These are phyloP conservation scores for Harlomillsia oculata DNA, from an alignment of 1,140 invertebrate genomes.

Conservation along the genomic window DNA sequence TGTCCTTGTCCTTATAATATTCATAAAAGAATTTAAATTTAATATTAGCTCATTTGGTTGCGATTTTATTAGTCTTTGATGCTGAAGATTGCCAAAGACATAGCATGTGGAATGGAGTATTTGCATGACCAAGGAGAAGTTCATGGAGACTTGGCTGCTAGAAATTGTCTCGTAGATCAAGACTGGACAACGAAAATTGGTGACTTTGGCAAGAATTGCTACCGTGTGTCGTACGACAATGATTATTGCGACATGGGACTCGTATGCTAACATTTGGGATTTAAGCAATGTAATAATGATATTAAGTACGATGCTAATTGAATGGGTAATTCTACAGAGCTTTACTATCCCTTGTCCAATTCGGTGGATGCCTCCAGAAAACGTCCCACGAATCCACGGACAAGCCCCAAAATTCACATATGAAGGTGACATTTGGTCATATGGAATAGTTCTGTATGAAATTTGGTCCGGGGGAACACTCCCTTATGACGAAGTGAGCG, in stretches of 20 bases:
- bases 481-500: slow-evolving; percentile 10
- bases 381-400: slow-evolving; percentile 6
- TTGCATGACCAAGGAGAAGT: slow-evolving; percentile 5
- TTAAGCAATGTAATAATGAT: no score
- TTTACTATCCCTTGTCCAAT: slow-evolving; percentile 11
- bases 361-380: slow-evolving; percentile 26
- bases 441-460: slow-evolving; percentile 17
- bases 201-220: slow-evolving; percentile 13
- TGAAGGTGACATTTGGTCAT: slow-evolving; percentile 21
- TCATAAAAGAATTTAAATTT: no score
- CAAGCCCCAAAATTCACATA: not conserved
- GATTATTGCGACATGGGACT: not conserved
- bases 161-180: slow-evolving; percentile 8
- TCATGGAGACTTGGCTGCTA: slow-evolving; percentile 19
- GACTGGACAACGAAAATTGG: slow-evolving; percentile 11
- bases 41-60: not conserved
- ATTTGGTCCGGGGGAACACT: slow-evolving; percentile 11
- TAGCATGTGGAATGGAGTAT: slow-evolving; percentile 19
- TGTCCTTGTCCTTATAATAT: no score
- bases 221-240: slow-evolving; percentile 6
- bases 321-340: no score
- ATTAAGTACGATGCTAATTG: no score
- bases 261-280: no score
- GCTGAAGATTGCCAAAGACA: slow-evolving; percentile 3
- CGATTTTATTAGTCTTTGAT: not conserved